Evolutionary conservation across 2,888 invertebrate genomes (phyloP), one percentile per base, ranked within the genome.

Genomic region (Eubasilissa splendida): DNA sequence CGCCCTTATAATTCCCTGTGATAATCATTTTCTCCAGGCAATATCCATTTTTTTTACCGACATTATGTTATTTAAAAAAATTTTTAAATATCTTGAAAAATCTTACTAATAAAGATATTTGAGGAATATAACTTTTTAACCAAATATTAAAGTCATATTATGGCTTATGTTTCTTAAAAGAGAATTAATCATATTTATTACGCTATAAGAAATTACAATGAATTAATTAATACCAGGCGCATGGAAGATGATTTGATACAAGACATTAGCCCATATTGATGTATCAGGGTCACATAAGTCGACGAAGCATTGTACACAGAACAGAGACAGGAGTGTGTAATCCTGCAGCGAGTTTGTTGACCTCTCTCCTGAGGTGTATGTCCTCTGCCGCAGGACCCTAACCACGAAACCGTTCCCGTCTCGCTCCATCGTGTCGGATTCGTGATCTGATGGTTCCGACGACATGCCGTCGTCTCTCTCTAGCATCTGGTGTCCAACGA

Each of bases 321-420:
- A 68, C 68, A 50, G 68, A 52, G 70, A 68, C 68, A 70, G 68
- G 56, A 68, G 50, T 56, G 63, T 75, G 83, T 83, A 81, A 80
- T 83, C 83, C 83, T 66, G 80, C 71, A 80, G 80, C 79, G 68
- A 76, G 83, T 81, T 81, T 81, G 80, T 77, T 81, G 83, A 79
- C 83, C 76, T 74, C 73, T 81, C 80, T 76, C 81, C 56, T 70
- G 77, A 83, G 81, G 83, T 83, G 83, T 80, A 81, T 83, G 83
- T 83, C 83, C 83, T 83, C 83, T 58, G 77, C 50, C 54, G n/a
- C 70, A 73, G 76, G 74, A 74, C 59, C 74, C n/a, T 42, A 22
- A 58, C 66, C 31, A 65, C 76, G 11, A 31, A 65, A 56, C 22
- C 22, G 14, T 66, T 33, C n/a, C 76, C 54, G 56, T 77, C 77